A percentile compares a stretch with the other conserved stretches of the same genome.
Evolutionary conservation across 2,113 vertebrate genomes (phyloP).

Genomic region (Colaptes auratus): DNA sequence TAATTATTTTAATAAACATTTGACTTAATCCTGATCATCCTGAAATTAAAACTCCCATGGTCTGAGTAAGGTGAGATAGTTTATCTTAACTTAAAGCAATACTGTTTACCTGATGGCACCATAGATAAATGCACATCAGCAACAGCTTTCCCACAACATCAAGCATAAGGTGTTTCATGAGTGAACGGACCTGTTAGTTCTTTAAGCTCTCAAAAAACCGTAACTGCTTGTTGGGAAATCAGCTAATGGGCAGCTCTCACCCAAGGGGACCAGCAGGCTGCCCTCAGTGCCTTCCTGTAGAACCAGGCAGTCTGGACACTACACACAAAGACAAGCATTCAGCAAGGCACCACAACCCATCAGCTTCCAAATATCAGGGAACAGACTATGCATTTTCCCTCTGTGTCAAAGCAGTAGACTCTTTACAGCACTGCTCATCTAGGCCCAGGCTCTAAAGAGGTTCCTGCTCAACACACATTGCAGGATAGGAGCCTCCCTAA

Average conservation of each 20-base stretch:
- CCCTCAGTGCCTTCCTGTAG: background rate
- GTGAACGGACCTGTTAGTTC: background rate
- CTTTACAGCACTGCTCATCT: background rate
- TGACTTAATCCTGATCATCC: background rate
- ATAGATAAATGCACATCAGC: background rate
- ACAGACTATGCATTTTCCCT: background rate
- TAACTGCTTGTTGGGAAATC: background rate
- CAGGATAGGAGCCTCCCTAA: background rate
- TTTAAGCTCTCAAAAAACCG: background rate
- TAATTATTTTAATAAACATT: background rate
- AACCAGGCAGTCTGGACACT: background rate
- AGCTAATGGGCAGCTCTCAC: background rate
- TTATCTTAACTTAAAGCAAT: background rate
- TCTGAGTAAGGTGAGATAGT: background rate
- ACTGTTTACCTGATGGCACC: background rate
- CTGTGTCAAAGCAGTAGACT: background rate
- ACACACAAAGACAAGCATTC: background rate
- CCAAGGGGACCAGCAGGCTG: background rate
- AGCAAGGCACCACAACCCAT: background rate
- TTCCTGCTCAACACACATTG: rapidly evolving
- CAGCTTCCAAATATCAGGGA: background rate
- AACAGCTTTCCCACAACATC: background rate
- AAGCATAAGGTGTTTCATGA: background rate
- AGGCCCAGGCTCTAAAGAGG: background rate
- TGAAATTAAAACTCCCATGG: background rate